Evolutionary conservation across 2,113 vertebrate species (phyloP).

Genomic region (Origma solitaria): DNA sequence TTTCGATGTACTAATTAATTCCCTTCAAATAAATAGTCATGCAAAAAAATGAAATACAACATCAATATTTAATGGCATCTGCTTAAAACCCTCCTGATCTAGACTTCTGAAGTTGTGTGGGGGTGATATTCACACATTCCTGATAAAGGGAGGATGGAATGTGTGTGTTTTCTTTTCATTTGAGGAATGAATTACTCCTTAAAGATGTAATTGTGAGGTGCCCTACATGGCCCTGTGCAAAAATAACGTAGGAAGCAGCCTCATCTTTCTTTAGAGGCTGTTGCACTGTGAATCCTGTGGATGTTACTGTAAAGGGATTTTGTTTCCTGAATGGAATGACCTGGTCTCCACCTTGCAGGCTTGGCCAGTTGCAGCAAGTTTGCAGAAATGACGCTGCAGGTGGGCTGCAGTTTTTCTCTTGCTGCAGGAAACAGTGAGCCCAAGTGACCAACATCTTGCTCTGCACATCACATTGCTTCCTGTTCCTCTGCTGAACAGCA

Average conservation of each 20-base stretch:
- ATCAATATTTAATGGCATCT: constrained; percentile 30
- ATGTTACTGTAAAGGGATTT: not conserved
- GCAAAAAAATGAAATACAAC: not conserved
- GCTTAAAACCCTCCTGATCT: not conserved
- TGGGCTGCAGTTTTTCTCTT: not conserved
- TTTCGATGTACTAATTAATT: constrained; percentile 21
- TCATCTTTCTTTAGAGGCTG: not conserved
- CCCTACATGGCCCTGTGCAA: not conserved
- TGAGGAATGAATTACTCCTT: not conserved
- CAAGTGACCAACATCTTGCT: not conserved
- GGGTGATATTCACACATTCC: not conserved
- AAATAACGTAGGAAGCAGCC: not conserved
- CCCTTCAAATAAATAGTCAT: not conserved
- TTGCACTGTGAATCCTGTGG: not conserved
- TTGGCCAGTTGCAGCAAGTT: not conserved
- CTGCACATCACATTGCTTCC: not conserved
- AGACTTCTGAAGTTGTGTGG: not conserved
- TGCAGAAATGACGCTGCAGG: not conserved
- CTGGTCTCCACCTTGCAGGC: not conserved
- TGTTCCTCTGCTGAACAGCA: not conserved
- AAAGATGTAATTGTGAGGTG: not conserved
- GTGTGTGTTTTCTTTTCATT: constrained; percentile 1
- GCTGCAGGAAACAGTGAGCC: not conserved
- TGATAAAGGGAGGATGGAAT: not conserved
- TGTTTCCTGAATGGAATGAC: not conserved